phyloP scores from a whole-genome alignment of 2,797 vertebrate species.

The Sebastes ruberrimus region DNA sequence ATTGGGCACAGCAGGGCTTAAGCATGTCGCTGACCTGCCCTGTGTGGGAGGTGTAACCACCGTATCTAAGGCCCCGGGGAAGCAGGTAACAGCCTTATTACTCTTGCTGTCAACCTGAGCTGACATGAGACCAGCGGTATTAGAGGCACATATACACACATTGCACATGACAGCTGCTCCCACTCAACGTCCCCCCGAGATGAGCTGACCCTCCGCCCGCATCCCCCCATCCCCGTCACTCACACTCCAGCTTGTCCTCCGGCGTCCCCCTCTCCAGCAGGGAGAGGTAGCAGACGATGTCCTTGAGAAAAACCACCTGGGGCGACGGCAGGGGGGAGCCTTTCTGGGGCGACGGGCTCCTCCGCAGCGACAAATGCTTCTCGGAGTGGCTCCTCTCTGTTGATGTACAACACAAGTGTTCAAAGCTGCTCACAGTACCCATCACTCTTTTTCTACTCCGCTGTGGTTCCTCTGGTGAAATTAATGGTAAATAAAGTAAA shows the following conservation, averaged over 20 bases:
- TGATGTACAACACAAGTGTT: background rate
- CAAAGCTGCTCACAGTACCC: background rate
- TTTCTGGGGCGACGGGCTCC: constrained; percentile 82
- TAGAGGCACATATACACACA: background rate
- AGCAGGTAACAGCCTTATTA: constrained; percentile 18
- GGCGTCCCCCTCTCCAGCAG: constrained; percentile 91
- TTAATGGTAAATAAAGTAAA: background rate
- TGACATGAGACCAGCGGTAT: background rate
- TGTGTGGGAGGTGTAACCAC: constrained; percentile 12
- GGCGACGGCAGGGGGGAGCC: constrained; percentile 54
- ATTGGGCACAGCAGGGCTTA: constrained; percentile 28
- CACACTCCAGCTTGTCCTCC: constrained; percentile 96
- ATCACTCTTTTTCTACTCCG: background rate
- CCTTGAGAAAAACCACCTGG: constrained; percentile 91
- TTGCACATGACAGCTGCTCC: background rate
- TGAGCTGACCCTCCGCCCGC: constrained; percentile 4
- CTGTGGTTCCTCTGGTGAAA: background rate
- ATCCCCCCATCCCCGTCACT: constrained; percentile 68
- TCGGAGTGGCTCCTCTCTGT: constrained; percentile 81
- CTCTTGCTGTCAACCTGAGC: constrained; percentile 23
- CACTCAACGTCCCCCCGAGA: background rate
- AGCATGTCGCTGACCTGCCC: constrained; percentile 17
- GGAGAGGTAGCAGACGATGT: constrained; percentile 95
- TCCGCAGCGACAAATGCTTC: constrained; percentile 80
- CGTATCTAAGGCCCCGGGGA: background rate